These are phyloP conservation scores for Polypterus senegalus DNA, from an alignment of 2,113 vertebrate species.

Conservation along the genomic window DNA sequence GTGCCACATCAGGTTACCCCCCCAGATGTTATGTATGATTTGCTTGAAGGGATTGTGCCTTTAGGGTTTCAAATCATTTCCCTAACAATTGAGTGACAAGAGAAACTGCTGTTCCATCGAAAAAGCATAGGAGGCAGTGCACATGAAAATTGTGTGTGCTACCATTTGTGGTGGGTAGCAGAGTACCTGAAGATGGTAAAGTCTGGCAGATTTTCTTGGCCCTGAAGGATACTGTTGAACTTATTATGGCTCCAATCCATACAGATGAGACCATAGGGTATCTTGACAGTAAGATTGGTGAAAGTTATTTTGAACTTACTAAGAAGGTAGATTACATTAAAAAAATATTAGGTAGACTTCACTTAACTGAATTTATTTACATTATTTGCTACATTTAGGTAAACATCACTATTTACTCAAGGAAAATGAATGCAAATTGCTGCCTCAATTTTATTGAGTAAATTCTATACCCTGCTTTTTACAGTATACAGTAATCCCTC, in stretches of 20 bases:
- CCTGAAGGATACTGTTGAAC: conserved; percentile 20
- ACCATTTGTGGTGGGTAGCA: conserved; percentile 18
- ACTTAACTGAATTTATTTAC: too few species aligned
- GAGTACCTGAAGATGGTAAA: conserved; percentile 13
- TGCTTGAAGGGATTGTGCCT: conserved; percentile 19
- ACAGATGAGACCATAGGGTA: conserved; percentile 15
- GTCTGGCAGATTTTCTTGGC: conserved; percentile 23
- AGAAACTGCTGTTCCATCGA: conserved; percentile 13
- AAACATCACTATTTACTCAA: too few species aligned
- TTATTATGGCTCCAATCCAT: conserved; percentile 11
- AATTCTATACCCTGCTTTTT: too few species aligned
- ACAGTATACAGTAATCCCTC: too few species aligned
- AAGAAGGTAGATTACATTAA: too few species aligned
- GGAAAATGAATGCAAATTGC: too few species aligned
- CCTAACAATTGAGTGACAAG: conserved; percentile 18
- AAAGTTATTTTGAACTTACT: too few species aligned
- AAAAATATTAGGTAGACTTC: too few species aligned
- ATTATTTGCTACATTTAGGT: too few species aligned
- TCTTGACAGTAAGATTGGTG: conserved; percentile 20
- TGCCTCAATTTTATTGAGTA: too few species aligned
- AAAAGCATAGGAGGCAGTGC: conserved; percentile 18
- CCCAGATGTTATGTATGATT: conserved; percentile 17
- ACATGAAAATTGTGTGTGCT: conserved; percentile 18
- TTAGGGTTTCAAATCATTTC: conserved; percentile 10
- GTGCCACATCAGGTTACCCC: conserved; percentile 13